Evolutionary conservation across 2,888 invertebrate species (phyloP).

Genomic region (Mellilla xanthometata): DNA sequence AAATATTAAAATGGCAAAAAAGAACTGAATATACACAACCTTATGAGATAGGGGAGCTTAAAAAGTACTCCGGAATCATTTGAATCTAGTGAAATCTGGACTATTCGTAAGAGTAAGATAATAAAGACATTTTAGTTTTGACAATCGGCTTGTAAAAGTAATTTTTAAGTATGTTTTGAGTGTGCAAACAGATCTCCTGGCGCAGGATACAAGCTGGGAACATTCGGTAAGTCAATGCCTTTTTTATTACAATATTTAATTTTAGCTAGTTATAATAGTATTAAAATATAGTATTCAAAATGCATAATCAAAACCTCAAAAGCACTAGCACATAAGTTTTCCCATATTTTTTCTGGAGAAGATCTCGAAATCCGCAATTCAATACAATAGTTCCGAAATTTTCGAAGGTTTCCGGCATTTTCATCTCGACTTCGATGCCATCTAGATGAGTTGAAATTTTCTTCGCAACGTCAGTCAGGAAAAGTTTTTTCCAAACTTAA

Average conservation of each 20-base stretch:
- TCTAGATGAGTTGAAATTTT: conserved; percentile 48
- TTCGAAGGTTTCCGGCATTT: conserved; percentile 20
- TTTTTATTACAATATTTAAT: conserved; percentile 1
- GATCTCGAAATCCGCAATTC: conserved; percentile 24
- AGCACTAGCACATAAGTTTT: conserved; percentile 10
- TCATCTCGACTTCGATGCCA: conserved; percentile 42
- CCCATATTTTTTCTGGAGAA: conserved; percentile 5
- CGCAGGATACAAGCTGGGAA: conserved; percentile 21
- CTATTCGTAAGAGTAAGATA: conserved; percentile 64
- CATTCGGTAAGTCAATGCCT: conserved; percentile 24
- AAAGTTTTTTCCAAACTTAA: conserved; percentile 17
- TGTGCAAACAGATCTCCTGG: conserved; percentile 28
- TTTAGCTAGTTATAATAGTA: background rate
- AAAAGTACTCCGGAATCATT: conserved; percentile 46
- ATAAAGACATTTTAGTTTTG: conserved; percentile 42
- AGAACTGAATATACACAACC: conserved; percentile 49
- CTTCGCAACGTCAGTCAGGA: conserved; percentile 18
- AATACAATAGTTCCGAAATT: background rate
- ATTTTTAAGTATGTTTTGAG: conserved; percentile 61
- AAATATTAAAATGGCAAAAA: conserved; percentile 58
- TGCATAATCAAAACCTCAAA: too few species aligned
- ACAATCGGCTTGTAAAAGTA: conserved; percentile 50
- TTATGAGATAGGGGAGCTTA: conserved; percentile 58
- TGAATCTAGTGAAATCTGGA: conserved; percentile 57
- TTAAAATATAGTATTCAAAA: too few species aligned